Conservation (phyloP, 2,113 vertebrate genomes). For the Nycticryphes semicollaris region DNA sequence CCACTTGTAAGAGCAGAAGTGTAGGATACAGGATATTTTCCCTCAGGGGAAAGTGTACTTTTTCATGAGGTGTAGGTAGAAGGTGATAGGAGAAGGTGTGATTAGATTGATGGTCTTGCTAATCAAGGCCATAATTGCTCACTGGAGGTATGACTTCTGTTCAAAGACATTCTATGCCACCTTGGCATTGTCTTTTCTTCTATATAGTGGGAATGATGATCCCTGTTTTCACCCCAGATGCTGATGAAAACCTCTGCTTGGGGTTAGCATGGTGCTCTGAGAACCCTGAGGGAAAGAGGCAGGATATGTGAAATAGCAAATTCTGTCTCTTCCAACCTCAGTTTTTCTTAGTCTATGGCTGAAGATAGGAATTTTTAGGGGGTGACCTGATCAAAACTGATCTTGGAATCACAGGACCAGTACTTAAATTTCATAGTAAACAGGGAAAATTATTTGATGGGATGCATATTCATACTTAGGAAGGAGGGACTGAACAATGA, state of each 20-base stretch:
- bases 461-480: not conserved
- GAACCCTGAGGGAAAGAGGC: not conserved
- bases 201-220: rapidly evolving
- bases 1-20: not conserved
- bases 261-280: not conserved
- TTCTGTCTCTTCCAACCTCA: not conserved
- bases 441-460: not conserved
- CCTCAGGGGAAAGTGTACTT: not conserved
- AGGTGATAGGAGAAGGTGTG: not conserved
- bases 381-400: not conserved
- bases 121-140: not conserved
- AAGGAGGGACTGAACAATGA: not conserved
- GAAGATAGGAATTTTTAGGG: not conserved
- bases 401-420: not conserved
- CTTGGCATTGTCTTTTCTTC: not conserved
- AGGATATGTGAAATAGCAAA: not conserved
- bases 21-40: not conserved
- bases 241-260: not conserved
- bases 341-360: not conserved
- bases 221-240: not conserved
- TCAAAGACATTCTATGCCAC: not conserved
- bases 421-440: not conserved
- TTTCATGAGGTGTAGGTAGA: not conserved
- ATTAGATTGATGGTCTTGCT: not conserved
- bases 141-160: not conserved